Evolutionary conservation across 2,113 vertebrate species (phyloP).

Genomic region (Etheostoma cragini): DNA sequence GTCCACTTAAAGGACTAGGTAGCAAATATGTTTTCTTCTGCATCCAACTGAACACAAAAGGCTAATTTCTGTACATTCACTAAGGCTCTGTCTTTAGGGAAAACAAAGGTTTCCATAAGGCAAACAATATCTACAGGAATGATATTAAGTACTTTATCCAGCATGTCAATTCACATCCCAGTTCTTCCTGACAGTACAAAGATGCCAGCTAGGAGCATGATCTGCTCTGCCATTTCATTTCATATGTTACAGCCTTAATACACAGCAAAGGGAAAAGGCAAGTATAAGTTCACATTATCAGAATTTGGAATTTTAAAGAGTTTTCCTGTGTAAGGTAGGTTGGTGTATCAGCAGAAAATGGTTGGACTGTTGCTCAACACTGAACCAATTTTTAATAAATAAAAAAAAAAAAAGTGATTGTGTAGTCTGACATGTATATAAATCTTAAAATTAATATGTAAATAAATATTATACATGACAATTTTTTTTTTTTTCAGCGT

Average conservation of each 20-base stretch:
- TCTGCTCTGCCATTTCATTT: conserved; percentile 60
- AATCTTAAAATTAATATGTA: conserved; percentile 81
- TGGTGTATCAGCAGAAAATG: conserved; percentile 32
- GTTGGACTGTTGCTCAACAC: conserved; percentile 71
- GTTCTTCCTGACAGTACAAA: conserved; percentile 84
- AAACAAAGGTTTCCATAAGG: conserved; percentile 92
- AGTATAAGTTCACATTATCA: conserved; percentile 65
- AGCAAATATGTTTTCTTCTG: conserved; percentile 94
- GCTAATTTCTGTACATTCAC: conserved; percentile 94
- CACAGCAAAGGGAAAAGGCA: conserved; percentile 75
- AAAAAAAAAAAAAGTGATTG: conserved; percentile 57
- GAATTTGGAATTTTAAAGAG: conserved; percentile 53
- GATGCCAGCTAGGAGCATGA: conserved; percentile 87
- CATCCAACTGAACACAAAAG: conserved; percentile 89
- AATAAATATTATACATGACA: conserved; percentile 87
- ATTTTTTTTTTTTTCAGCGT: conserved; percentile 70
- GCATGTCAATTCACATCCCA: conserved; percentile 87
- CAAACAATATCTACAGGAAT: conserved; percentile 97
- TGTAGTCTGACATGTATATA: conserved; percentile 64
- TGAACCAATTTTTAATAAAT: conserved; percentile 23
- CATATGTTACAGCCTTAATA: conserved; percentile 71
- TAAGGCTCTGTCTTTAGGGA: conserved; percentile 92
- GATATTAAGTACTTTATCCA: conserved; percentile 92
- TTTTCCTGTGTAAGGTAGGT: conserved; percentile 49
- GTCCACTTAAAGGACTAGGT: conserved; percentile 94